Percentiles rank a stretch among this genome's conserved stretches.
phyloP scores from a whole-genome alignment of 2,888 invertebrate genomes.

The Pristionchus arcanus region DNA sequence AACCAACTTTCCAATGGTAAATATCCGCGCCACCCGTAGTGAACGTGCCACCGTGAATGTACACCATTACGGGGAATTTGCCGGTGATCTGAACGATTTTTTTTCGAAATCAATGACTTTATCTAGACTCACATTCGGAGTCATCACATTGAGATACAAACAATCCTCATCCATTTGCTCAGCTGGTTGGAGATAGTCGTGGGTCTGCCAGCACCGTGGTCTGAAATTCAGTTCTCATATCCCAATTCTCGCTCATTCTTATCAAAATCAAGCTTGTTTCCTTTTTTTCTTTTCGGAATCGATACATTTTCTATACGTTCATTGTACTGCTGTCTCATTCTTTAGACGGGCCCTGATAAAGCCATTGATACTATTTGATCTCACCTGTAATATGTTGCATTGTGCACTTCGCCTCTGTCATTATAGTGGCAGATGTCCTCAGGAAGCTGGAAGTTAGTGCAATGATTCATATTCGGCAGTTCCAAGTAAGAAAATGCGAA shows the following conservation, averaged over 20 bases:
- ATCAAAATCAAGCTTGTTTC: no score
- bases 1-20: slow-evolving; percentile 46
- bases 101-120: not conserved
- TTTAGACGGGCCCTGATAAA: no score
- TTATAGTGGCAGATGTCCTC: not conserved
- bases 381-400: not conserved
- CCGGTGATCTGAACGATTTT: not conserved
- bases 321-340: no score
- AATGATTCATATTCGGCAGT: no score
- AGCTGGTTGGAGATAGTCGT: not conserved
- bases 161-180: slow-evolving; percentile 11
- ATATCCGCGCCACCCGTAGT: slow-evolving; percentile 20
- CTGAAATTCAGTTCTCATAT: not conserved
- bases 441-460: not conserved
- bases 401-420: not conserved
- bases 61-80: slow-evolving; percentile 43
- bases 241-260: no score
- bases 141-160: slow-evolving; percentile 8
- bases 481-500: no score
- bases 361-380: not conserved
- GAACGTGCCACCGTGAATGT: slow-evolving; percentile 52
- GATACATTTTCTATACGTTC: no score
- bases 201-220: not conserved
- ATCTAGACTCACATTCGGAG: not conserved
- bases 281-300: no score